Conservation (phyloP, 2,888 invertebrate species). For the Hydropsyche betteni region DNA sequence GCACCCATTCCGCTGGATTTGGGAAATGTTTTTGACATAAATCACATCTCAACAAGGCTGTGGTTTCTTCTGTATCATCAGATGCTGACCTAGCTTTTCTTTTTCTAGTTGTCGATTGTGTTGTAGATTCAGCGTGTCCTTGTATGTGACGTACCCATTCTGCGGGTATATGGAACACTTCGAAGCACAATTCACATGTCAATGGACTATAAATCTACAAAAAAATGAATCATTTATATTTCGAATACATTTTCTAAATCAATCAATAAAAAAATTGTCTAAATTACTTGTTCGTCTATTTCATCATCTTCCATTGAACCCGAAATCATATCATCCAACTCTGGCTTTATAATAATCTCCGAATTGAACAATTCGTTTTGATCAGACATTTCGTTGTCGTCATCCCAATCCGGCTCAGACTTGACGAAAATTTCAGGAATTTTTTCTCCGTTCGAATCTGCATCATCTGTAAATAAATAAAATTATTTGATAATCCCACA, state of each 20-base stretch:
- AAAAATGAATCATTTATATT: neutral
- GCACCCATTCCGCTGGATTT: constrained; percentile 87
- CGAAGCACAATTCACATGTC: constrained; percentile 84
- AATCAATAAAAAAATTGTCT: neutral
- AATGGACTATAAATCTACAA: constrained; percentile 74
- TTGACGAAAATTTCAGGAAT: constrained; percentile 59
- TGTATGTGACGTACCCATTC: constrained; percentile 87
- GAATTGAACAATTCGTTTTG: constrained; percentile 73
- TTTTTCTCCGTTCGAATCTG: constrained; percentile 47
- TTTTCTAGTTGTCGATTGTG: constrained; percentile 66
- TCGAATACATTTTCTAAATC: too few species aligned
- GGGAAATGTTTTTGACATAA: constrained; percentile 79
- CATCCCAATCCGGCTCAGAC: constrained; percentile 75
- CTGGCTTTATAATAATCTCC: constrained; percentile 76
- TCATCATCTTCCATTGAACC: constrained; percentile 66
- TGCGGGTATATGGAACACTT: constrained; percentile 82
- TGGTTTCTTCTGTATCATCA: constrained; percentile 75
- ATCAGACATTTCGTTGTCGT: constrained; percentile 71
- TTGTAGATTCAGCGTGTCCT: constrained; percentile 74
- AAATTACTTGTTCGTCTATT: constrained; percentile 57
- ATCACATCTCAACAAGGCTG: constrained; percentile 81
- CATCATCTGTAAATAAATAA: constrained; percentile 51
- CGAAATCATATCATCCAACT: constrained; percentile 61
- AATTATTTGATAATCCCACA: neutral
- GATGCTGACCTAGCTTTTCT: constrained; percentile 67